These are phyloP conservation scores for Drosophila koepferae DNA, from an alignment of 2,888 invertebrate genomes.

Conservation along the genomic window DNA sequence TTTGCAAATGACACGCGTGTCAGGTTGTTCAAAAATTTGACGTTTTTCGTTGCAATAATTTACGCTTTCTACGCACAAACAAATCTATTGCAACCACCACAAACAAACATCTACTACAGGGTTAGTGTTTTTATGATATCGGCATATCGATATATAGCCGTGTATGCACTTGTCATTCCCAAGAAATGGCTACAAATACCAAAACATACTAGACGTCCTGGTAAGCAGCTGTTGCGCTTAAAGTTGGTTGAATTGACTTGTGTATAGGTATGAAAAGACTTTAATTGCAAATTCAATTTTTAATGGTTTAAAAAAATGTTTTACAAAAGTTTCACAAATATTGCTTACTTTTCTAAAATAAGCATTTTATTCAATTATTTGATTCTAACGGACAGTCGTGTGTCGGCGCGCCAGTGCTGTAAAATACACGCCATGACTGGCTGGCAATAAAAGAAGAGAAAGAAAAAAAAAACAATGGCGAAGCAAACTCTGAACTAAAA, in stretches of 20 bases:
- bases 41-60: slow-evolving; percentile 57
- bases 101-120: slow-evolving; percentile 56
- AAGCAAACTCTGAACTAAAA: slow-evolving; percentile 69
- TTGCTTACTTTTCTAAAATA: background rate
- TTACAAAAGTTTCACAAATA: background rate
- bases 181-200: slow-evolving; percentile 41
- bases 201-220: slow-evolving; percentile 36
- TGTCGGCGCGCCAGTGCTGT: slow-evolving; percentile 48
- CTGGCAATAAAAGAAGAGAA: slow-evolving; percentile 46
- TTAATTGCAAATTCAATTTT: background rate
- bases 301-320: background rate
- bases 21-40: slow-evolving; percentile 7
- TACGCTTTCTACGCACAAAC: slow-evolving; percentile 78
- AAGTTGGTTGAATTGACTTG: background rate
- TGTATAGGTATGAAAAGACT: no score
- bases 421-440: slow-evolving; percentile 42
- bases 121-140: slow-evolving; percentile 39
- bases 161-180: slow-evolving; percentile 23
- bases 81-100: slow-evolving; percentile 78
- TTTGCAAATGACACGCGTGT: slow-evolving; percentile 23
- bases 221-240: slow-evolving; percentile 46
- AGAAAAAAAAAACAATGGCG: slow-evolving; percentile 71
- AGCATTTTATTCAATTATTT: slow-evolving; percentile 17
- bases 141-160: slow-evolving; percentile 41
- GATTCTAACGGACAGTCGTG: slow-evolving; percentile 48